These are phyloP conservation scores for Brienomyrus longianalis DNA, from an alignment of 2,113 vertebrate genomes.

Conservation along the genomic window DNA sequence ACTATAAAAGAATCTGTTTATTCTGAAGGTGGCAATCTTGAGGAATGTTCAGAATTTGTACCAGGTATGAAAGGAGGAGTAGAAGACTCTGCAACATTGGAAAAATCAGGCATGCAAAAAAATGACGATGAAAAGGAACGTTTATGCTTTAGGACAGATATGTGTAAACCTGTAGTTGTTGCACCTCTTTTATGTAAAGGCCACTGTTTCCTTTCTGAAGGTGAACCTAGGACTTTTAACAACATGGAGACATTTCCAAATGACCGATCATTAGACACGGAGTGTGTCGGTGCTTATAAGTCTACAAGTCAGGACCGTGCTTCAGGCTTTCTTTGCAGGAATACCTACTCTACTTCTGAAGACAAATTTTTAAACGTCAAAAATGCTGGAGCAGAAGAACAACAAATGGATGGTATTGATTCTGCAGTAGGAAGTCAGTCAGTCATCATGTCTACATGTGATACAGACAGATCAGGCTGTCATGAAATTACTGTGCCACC, in stretches of 20 bases:
- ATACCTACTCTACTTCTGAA: neutral
- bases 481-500: neutral
- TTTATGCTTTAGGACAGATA: neutral
- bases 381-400: neutral
- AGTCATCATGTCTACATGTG: neutral
- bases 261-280: neutral
- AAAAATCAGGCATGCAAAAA: neutral
- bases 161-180: neutral
- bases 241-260: neutral
- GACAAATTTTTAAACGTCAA: neutral
- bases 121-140: neutral
- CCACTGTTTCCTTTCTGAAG: neutral
- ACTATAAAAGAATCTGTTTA: neutral
- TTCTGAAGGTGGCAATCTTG: neutral
- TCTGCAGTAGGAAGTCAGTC: neutral
- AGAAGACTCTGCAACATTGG: neutral
- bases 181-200: neutral
- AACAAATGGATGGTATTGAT: neutral
- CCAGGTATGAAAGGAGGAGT: neutral
- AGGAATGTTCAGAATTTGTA: neutral
- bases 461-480: neutral
- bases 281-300: neutral
- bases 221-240: neutral
- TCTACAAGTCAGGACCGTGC: neutral
- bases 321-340: neutral